phyloP scores from a whole-genome alignment of 2,888 invertebrate species.

The Eristalinus sepulchralis region DNA sequence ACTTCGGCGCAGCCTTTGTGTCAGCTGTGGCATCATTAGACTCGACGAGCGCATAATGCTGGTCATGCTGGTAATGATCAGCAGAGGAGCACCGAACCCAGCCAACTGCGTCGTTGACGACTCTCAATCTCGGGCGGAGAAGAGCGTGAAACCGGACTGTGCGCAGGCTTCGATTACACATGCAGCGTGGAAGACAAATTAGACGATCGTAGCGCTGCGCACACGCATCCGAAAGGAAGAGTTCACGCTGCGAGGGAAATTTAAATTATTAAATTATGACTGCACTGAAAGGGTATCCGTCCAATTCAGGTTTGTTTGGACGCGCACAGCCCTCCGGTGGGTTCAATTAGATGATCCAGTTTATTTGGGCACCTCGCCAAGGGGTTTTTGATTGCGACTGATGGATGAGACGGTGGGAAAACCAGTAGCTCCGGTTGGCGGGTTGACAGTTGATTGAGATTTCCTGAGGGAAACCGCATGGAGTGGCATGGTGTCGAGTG shows the following conservation, averaged over 20 bases:
- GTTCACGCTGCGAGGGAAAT: slow-evolving; percentile 5
- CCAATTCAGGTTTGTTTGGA: background rate
- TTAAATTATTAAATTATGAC: slow-evolving; percentile 56
- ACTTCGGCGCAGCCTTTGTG: too few species aligned
- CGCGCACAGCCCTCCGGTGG: slow-evolving; percentile 19
- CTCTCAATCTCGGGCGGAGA: slow-evolving; percentile 50
- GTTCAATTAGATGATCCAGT: slow-evolving; percentile 44
- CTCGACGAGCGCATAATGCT: slow-evolving; percentile 60
- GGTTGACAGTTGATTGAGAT: slow-evolving; percentile 56
- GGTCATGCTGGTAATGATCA: slow-evolving; percentile 68
- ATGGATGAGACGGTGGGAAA: slow-evolving; percentile 28
- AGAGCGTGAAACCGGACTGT: slow-evolving; percentile 38
- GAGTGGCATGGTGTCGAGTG: background rate
- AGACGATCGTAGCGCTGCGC: slow-evolving; percentile 24
- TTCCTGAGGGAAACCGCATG: slow-evolving; percentile 42
- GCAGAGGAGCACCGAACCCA: slow-evolving; percentile 34
- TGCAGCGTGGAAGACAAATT: slow-evolving; percentile 60
- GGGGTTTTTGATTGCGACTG: slow-evolving; percentile 40
- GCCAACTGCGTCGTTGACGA: slow-evolving; percentile 67
- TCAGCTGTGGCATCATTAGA: slow-evolving; percentile 61
- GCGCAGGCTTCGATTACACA: slow-evolving; percentile 52
- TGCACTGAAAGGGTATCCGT: slow-evolving; percentile 13
- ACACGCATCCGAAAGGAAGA: slow-evolving; percentile 31
- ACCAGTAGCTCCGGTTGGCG: slow-evolving; percentile 36
- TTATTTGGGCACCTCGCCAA: slow-evolving; percentile 18